Evolutionary conservation across 2,113 vertebrate species (phyloP), one percentile per base, ranked within the genome.

Genomic region (Actenoides hombroni): DNA sequence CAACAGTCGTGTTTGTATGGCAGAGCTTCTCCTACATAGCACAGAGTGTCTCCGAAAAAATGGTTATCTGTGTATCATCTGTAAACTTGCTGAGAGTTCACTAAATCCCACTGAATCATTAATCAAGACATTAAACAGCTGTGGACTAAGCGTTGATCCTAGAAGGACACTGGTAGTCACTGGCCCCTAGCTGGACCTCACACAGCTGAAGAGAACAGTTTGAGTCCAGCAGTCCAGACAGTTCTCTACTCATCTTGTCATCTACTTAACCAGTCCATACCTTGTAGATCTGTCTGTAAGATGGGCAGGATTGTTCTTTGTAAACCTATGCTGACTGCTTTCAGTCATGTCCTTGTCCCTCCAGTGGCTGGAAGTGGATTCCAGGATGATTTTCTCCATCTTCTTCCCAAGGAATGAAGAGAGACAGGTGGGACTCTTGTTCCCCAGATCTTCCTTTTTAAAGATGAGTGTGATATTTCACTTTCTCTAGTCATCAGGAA

Each of bases 21-120:
- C 53, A n/a, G n/a, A 94, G 26, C 29, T 75, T 80, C 20, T 60
- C 28, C 51, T 84, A 37, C 11, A 21, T 29, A 54, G n/a, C 18
- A 48, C 18, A 53, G 31, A 8, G 5, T 40, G 13, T 79, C 12
- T 86, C 35, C 53, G 37, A 59, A 75, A 49, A 75, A 40, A 33
- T 5, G 56, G 16, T 20, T 68, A 25, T 23, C 9, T 48, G 16
- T 56, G 18, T 86, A 23, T 63, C 24, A 39, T 57, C 42, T 79
- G 7, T 60, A 29, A 90, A 65, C 23, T 73, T 87, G 24, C 19
- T 60, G 33, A 64, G 67, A 51, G 16, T 83, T 88, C 25, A 42
- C 33, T 77, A 0, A 0, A 25, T 77, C n/a, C 19, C 12, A 29
- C 19, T 25, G 16, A 35, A 26, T 40, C 2, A 1, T 51, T 79